Evolutionary conservation across 2,888 invertebrate species (phyloP).

Genomic region (Euphydryas editha): DNA sequence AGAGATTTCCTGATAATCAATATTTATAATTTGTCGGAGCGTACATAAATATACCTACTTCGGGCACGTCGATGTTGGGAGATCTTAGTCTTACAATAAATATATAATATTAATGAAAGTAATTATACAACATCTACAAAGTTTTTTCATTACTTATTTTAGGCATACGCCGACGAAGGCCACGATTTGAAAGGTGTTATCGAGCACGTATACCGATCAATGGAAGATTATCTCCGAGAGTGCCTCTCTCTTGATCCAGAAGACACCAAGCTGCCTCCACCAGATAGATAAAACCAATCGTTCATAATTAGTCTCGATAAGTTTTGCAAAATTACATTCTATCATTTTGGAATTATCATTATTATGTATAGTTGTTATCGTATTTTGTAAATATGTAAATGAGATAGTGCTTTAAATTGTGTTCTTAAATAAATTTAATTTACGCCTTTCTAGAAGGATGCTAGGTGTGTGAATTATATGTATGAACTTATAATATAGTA

Average conservation of each 20-base stretch:
- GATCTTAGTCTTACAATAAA: no score
- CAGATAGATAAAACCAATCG: conserved; percentile 75
- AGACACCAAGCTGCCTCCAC: conserved; percentile 86
- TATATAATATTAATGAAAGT: no score
- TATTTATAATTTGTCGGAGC: no score
- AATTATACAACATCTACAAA: not conserved
- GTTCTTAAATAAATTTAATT: conserved; percentile 64
- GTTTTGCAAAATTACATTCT: conserved; percentile 28
- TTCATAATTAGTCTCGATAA: conserved; percentile 27
- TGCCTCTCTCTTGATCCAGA: conserved; percentile 94
- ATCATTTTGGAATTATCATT: conserved; percentile 42
- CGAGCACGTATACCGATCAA: conserved; percentile 95
- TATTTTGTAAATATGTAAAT: conserved; percentile 80
- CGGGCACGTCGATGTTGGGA: no score
- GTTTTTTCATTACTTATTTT: conserved; percentile 50
- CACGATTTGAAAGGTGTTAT: conserved; percentile 93
- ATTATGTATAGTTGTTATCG: conserved; percentile 58
- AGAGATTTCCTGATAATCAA: no score
- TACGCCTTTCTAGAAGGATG: conserved; percentile 36
- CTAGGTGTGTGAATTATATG: conserved; percentile 27
- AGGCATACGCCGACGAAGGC: conserved; percentile 97
- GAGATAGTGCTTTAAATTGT: conserved; percentile 80
- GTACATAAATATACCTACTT: no score
- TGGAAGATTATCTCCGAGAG: conserved; percentile 96
- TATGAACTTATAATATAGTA: conserved; percentile 12